Base-by-base conservation (phyloP, 2,797 vertebrate species). In the Gephyroberyx darwinii region DNA sequence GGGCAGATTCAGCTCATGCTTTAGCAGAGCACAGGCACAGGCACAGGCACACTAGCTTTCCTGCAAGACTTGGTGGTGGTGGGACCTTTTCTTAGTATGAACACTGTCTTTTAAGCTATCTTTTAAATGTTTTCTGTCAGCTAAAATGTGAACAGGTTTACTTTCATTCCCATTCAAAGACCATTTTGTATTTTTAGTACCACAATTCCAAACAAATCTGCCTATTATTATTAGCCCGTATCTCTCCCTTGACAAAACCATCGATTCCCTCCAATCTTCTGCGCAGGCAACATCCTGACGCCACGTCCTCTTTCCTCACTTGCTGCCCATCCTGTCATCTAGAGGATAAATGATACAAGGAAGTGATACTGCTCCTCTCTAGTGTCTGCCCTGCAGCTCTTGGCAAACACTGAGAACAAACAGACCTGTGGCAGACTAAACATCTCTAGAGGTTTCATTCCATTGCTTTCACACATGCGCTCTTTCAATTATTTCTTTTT, bases 361-460 rank as follows among this genome's bases (percentile, higher is more conserved):
- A 87, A 86, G 77, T 33, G 75, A 86, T 77, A 77, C 82, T 39
- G 54, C 67, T 65, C 57, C 35, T 62, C 43, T 69, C 57, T 39
- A 26, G 65, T 76, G 72, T 75, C 75, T 78, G 70, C 66, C 55
- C 74, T 13, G 33, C 37, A 69, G 74, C 73, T 39, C 39, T 80
- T 26, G 14, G 66, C 84, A 89, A 91, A 90, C 81, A 88, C 17
- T 4, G 45, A 70, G 61, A 78, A 61, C 83, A 90, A 84, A 87
- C 72, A 84, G 48, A 76, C 37, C 66, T 9, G 57, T 35, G n/a
- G 55, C 58, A 82, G 61, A 79, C 50, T 59, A 84, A 84, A 81
- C 67, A 78, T 65, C 37, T 53, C 52, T 50, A 5, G 26, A 12
- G n/a, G 10, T 64, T 39, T 64, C 12, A 17, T 51, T 75, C 16